phyloP scores from a whole-genome alignment of 2,797 vertebrate species.

The Lates japonicus region DNA sequence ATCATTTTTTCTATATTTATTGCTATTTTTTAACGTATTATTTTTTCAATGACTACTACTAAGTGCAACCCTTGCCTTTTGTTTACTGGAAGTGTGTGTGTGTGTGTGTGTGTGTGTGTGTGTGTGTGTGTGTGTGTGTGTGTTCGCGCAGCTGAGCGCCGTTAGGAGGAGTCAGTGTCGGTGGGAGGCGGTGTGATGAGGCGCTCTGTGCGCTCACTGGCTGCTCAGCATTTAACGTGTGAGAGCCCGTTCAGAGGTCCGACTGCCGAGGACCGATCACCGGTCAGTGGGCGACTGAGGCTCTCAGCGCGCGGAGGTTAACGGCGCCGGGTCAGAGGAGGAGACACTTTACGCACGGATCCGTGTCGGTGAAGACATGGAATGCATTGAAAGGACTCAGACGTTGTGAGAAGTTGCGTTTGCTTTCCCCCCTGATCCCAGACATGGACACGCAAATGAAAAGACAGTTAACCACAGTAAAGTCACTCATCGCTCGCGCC shows the following conservation, averaged over 20 bases:
- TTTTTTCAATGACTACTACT: no score
- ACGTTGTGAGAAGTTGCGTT: constrained; percentile 52
- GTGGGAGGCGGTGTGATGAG: constrained; percentile 41
- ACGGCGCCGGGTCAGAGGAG: neutral
- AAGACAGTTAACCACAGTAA: neutral
- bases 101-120: no score
- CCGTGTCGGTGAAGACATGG: constrained; percentile 45
- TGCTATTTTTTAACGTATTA: no score
- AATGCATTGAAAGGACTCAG: constrained; percentile 52
- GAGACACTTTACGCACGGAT: constrained; percentile 34
- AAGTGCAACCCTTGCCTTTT: no score
- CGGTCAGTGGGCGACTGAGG: constrained; percentile 35
- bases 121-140: no score
- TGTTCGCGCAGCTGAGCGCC: constrained; percentile 8
- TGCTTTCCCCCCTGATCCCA: neutral
- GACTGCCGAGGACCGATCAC: constrained; percentile 27
- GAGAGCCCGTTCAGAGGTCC: constrained; percentile 29
- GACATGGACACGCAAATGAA: constrained; percentile 45
- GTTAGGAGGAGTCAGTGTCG: constrained; percentile 61
- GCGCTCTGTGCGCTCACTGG: constrained; percentile 51
- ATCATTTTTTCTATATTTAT: no score
- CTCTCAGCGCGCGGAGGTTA: constrained; percentile 17
- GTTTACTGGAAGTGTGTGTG: no score
- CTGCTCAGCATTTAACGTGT: constrained; percentile 28
- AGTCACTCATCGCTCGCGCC: neutral